Evolutionary conservation across 1,140 invertebrate genomes (phyloP).

Genomic region (Drosophila tani): DNA sequence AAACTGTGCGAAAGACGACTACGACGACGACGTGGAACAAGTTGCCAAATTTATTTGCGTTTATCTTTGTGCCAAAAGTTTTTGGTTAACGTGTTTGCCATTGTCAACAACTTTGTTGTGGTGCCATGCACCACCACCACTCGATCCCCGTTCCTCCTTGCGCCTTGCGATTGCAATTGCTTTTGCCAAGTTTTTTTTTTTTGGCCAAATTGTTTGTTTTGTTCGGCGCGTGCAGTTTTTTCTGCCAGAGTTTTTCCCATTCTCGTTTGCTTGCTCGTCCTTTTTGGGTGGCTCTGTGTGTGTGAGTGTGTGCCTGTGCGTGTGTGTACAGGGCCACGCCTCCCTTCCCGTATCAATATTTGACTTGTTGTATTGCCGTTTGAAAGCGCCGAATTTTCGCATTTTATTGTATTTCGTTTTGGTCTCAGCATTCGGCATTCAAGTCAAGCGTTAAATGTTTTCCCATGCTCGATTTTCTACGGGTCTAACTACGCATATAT

Average conservation of each 20-base stretch:
- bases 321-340: slow-evolving; percentile 30
- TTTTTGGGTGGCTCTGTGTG: no score
- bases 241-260: slow-evolving; percentile 36
- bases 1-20: slow-evolving; percentile 33
- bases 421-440: slow-evolving; percentile 47
- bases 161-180: slow-evolving; percentile 78
- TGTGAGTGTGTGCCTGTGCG: no score
- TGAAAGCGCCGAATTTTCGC: slow-evolving; percentile 50
- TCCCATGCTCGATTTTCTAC: slow-evolving; percentile 64
- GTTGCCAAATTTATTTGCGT: slow-evolving; percentile 81
- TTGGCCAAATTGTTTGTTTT: slow-evolving; percentile 77
- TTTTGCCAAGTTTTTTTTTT: slow-evolving; percentile 76
- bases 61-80: slow-evolving; percentile 81
- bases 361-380: slow-evolving; percentile 74
- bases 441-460: slow-evolving; percentile 76
- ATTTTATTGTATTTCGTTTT: slow-evolving; percentile 37
- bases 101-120: slow-evolving; percentile 83
- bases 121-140: slow-evolving; percentile 61
- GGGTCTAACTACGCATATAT: slow-evolving; percentile 17
- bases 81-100: slow-evolving; percentile 82
- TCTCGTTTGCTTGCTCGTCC: slow-evolving; percentile 13
- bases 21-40: slow-evolving; percentile 31
- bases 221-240: slow-evolving; percentile 78
- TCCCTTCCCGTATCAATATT: slow-evolving; percentile 63
- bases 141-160: slow-evolving; percentile 17